Percentiles rank a stretch among this genome's conserved stretches.
phyloP scores from a whole-genome alignment of 92 coral and sea anemone genomes.

The Hydrozoanthus gracilis region DNA sequence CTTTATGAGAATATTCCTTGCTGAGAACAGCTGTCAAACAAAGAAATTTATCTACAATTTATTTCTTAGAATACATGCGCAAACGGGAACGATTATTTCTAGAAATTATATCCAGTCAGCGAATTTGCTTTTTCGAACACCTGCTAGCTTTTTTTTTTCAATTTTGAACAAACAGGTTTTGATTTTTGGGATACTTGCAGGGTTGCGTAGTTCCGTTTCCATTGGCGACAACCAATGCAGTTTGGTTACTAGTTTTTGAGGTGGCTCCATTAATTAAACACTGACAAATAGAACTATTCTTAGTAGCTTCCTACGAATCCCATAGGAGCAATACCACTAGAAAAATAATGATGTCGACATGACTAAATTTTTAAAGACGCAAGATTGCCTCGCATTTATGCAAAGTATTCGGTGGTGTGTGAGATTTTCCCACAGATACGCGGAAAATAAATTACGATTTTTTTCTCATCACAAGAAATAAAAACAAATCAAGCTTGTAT shows the following conservation, averaged over 20 bases:
- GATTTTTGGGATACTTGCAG: constrained; percentile 5
- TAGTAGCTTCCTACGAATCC: constrained; percentile 46
- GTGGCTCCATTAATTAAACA: constrained; percentile 28
- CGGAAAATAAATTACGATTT: constrained; percentile 13
- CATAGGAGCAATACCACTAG: constrained; percentile 66
- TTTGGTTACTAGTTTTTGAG: neutral
- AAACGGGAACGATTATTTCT: neutral
- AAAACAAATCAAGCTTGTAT: neutral
- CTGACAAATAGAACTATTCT: constrained; percentile 50
- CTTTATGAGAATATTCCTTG: neutral
- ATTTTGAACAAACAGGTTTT: constrained; percentile 40
- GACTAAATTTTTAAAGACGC: constrained; percentile 77
- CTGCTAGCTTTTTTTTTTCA: constrained; percentile 16
- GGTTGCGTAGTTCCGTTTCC: constrained; percentile 35
- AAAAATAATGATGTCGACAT: constrained; percentile 60
- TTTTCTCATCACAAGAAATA: neutral
- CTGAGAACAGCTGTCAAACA: constrained; percentile 10
- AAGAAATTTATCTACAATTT: neutral
- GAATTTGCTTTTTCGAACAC: constrained; percentile 29
- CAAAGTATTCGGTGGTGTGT: constrained; percentile 38
- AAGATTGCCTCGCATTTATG: constrained; percentile 21
- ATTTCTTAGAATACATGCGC: neutral
- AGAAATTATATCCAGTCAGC: constrained; percentile 9
- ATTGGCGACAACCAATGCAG: constrained; percentile 22
- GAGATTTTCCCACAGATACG: constrained; percentile 46